These are phyloP conservation scores for Leucoraja erinaceus DNA, from an alignment of 2,113 vertebrate genomes.

Conservation along the genomic window DNA sequence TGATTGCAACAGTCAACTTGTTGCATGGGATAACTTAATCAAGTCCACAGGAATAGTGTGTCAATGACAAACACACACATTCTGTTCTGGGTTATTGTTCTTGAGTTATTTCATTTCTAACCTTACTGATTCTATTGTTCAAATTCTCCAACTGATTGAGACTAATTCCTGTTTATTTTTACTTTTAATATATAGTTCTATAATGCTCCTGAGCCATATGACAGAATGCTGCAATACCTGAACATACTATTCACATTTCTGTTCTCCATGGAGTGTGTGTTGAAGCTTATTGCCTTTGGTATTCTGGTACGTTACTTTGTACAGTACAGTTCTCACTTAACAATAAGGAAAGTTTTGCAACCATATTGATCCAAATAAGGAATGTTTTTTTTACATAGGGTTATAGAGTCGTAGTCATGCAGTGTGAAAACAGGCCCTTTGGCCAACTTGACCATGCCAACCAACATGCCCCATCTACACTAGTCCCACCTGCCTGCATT, in stretches of 20 bases:
- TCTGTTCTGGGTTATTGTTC: too few relatives aligned
- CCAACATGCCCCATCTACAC: too few relatives aligned
- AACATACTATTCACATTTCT: conserved; percentile 91
- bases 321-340: not conserved
- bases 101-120: not conserved
- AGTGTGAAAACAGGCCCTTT: too few relatives aligned
- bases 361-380: not conserved
- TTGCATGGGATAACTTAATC: too few relatives aligned
- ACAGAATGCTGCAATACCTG: conserved; percentile 86
- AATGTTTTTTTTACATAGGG: too few relatives aligned
- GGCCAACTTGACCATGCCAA: too few relatives aligned
- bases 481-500: too few relatives aligned
- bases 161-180: not conserved
- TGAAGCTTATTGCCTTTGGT: conserved; percentile 93
- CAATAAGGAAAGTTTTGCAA: not conserved
- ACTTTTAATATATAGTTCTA: conserved; percentile 66
- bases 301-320: conserved; percentile 69
- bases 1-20: not conserved
- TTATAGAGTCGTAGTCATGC: too few relatives aligned
- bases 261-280: conserved; percentile 88
- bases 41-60: not conserved
- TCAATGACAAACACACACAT: not conserved
- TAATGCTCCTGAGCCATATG: conserved; percentile 76
- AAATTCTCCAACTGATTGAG: not conserved
- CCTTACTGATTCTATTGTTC: not conserved